Percentiles rank a stretch among this genome's conserved stretches.
These are phyloP conservation scores for Hoplostethus atlanticus DNA, from an alignment of 2,797 vertebrate genomes.

Conservation along the genomic window DNA sequence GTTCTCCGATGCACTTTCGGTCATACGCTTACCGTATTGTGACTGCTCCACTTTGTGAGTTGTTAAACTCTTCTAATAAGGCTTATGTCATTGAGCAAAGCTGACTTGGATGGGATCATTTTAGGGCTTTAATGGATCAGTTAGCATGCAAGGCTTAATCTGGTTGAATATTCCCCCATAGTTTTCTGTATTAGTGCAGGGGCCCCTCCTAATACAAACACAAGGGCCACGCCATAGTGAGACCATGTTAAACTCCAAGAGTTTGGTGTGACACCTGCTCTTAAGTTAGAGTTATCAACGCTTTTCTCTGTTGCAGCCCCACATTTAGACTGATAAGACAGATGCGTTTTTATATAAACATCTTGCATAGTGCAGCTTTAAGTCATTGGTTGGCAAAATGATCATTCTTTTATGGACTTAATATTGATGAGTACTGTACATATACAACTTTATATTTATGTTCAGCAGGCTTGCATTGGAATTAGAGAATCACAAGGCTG, in stretches of 20 bases:
- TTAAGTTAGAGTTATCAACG: neutral
- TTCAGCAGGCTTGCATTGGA: too few species aligned
- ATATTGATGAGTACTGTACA: too few species aligned
- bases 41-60: conserved; percentile 67
- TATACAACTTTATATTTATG: too few species aligned
- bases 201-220: conserved; percentile 34
- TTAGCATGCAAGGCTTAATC: conserved; percentile 80
- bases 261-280: neutral
- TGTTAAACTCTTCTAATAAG: conserved; percentile 77
- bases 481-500: too few species aligned
- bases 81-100: conserved; percentile 81
- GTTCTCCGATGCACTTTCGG: conserved; percentile 36
- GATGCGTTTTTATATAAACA: too few species aligned
- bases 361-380: too few species aligned
- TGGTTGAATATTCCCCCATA: conserved; percentile 53
- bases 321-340: too few species aligned
- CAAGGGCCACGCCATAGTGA: conserved; percentile 3
- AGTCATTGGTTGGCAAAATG: too few species aligned
- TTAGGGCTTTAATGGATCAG: conserved; percentile 78
- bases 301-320: too few species aligned
- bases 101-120: conserved; percentile 71
- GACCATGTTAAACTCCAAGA: neutral
- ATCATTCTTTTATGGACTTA: too few species aligned
- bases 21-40: conserved; percentile 69
- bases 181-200: conserved; percentile 38